Evolutionary conservation across 1,140 invertebrate genomes (phyloP).

Genomic region (Macrocentrus cingulum): DNA sequence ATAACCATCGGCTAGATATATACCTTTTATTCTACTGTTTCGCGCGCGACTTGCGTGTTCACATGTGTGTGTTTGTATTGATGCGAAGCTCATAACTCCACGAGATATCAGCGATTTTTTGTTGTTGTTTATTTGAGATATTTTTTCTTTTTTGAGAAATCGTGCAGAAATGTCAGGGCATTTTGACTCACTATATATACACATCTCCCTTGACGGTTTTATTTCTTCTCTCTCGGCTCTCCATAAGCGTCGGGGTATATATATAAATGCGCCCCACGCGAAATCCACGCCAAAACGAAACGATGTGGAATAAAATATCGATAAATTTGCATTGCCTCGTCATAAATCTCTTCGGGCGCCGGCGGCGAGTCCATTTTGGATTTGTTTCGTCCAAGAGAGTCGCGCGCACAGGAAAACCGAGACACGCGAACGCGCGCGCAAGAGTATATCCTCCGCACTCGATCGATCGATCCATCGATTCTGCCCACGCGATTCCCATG

Average conservation of each 20-base stretch:
- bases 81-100: constrained; percentile 43
- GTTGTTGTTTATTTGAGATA: constrained; percentile 1
- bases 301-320: constrained; percentile 41
- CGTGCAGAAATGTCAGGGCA: not conserved
- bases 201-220: constrained; percentile 4
- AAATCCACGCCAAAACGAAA: constrained; percentile 20
- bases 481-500: constrained; percentile 27
- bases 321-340: constrained; percentile 46
- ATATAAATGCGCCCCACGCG: not conserved
- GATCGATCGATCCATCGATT: constrained; percentile 27
- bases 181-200: constrained; percentile 10
- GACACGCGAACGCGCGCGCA: constrained; percentile 20
- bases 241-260: not conserved
- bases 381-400: constrained; percentile 31
- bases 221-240: constrained; percentile 3
- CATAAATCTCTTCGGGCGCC: constrained; percentile 29
- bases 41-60: too few relatives aligned
- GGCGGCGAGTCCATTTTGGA: constrained; percentile 33
- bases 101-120: constrained; percentile 39
- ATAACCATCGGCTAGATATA: constrained; percentile 16
- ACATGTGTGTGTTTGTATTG: constrained; percentile 50
- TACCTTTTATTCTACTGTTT: constrained; percentile 19
- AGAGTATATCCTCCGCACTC: not conserved
- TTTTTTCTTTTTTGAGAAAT: not conserved
- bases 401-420: not conserved